phyloP scores from a whole-genome alignment of 1,140 invertebrate genomes.

The Coelopa frigida region DNA sequence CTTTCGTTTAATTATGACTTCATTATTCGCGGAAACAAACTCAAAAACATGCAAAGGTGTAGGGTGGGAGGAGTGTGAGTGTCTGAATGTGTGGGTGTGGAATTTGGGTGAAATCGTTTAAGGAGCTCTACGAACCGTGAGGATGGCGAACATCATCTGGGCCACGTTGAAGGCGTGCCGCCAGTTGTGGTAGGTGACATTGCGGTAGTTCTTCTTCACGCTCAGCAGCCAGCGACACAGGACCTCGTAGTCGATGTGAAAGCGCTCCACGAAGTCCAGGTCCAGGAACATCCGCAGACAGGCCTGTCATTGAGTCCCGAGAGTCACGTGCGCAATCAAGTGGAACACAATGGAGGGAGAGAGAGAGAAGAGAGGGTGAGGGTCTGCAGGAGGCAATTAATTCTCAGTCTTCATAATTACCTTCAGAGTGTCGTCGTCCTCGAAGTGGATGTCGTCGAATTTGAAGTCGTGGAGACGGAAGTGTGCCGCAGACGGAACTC shows the following conservation, averaged over 20 bases:
- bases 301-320: too few relatives aligned
- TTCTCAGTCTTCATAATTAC: slow-evolving; percentile 47
- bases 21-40: slow-evolving; percentile 5
- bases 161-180: slow-evolving; percentile 92
- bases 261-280: slow-evolving; percentile 80
- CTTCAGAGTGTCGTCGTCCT: slow-evolving; percentile 77
- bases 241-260: slow-evolving; percentile 85
- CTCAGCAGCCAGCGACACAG: slow-evolving; percentile 85
- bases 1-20: slow-evolving; percentile 13
- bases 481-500: slow-evolving; percentile 73
- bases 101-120: too few relatives aligned
- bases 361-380: background rate
- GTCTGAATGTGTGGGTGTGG: too few relatives aligned
- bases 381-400: background rate
- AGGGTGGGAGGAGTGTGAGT: too few relatives aligned
- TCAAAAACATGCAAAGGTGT: slow-evolving; percentile 10
- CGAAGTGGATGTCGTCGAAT: slow-evolving; percentile 79
- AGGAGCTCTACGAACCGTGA: slow-evolving; percentile 59
- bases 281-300: slow-evolving; percentile 88
- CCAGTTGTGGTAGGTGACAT: slow-evolving; percentile 97
- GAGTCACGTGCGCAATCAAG: too few relatives aligned
- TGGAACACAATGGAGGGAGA: slow-evolving; percentile 5
- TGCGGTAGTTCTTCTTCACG: slow-evolving; percentile 95
- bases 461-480: slow-evolving; percentile 76
- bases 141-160: slow-evolving; percentile 93